Evolutionary conservation across 2,888 invertebrate species (phyloP).

Genomic region (Aleiodes alternator): DNA sequence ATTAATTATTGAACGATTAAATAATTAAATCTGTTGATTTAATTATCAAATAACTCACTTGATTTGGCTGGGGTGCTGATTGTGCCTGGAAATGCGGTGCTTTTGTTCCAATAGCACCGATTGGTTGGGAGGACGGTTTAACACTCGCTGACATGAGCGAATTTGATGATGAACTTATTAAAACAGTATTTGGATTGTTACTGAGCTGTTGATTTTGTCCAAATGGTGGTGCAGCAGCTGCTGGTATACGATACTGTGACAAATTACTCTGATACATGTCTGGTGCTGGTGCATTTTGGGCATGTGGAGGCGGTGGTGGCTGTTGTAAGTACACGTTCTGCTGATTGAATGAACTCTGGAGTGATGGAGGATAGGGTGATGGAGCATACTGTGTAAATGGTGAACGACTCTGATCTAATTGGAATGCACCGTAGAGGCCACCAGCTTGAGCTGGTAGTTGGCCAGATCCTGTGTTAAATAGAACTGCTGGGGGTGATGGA

Average conservation of each 20-base stretch:
- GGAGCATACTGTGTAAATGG: conserved; percentile 86
- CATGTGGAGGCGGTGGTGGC: conserved; percentile 78
- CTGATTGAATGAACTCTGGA: conserved; percentile 77
- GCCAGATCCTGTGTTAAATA: conserved; percentile 85
- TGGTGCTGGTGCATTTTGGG: conserved; percentile 79
- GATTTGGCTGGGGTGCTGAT: conserved; percentile 78
- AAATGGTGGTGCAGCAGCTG: conserved; percentile 80
- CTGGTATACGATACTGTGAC: conserved; percentile 79
- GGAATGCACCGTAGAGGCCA: conserved; percentile 90
- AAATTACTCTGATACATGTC: conserved; percentile 83
- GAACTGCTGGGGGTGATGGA: conserved; percentile 89
- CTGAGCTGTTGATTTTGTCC: conserved; percentile 88
- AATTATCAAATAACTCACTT: conserved; percentile 60
- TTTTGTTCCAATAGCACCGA: conserved; percentile 88
- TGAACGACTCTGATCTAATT: conserved; percentile 85
- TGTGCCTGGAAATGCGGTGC: conserved; percentile 78
- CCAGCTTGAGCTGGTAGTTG: conserved; percentile 82
- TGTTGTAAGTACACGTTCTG: conserved; percentile 76
- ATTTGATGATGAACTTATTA: conserved; percentile 91
- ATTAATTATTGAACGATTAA: conserved; percentile 24
- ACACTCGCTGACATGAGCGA: conserved; percentile 92
- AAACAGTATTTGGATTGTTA: conserved; percentile 90
- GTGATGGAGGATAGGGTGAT: conserved; percentile 81
- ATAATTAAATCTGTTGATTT: not conserved
- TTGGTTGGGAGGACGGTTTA: conserved; percentile 87